Base-by-base conservation (phyloP, 2,888 invertebrate genomes). In the Mongoloraphidia duomilia region DNA sequence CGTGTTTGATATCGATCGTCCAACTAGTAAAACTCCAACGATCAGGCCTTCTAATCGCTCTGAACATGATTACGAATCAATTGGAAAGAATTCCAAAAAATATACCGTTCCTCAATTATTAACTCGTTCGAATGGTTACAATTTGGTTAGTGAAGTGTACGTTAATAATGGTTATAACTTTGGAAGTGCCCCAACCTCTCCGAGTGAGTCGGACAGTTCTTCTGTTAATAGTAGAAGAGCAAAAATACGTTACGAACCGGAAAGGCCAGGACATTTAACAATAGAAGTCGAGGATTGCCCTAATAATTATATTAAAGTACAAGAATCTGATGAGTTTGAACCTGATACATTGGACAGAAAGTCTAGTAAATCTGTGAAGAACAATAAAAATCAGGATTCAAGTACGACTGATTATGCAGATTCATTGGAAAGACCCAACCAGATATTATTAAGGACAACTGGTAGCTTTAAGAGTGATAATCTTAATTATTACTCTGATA, bases 341-440 rank as follows among this genome's bases (percentile, higher is more conserved):
- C 88, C 89, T 0, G 89, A 90, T 56, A 90, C 90, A 0, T 70
- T 90, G 49, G 90, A 90, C 60, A 73, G 89, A 33, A 88, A 88
- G 61, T 80, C 83, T 41, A 77, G 72, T 63, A 77, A 75, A 56
- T n/a, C 13, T 11, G n/a, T 39, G 12, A 51, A 49, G 14, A 61
- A 62, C 36, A 54, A 61, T 1, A 60, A 55, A 33, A 62, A 71
- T 53, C 69, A 71, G 39, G 68, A 66, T 50, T 50, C 54, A 0
- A 54, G 50, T 3, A 41, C 55, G 1, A 66, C 62, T 46, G 71
- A 72, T 12, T 76, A 69, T 61, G 65, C 73, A 2, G 76, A 77
- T 58, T 77, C 77, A 0, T 59, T 77, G 34, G 76, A 76, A 57
- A 63, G 74, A 43, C 71, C 74, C 0, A 57, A 64, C 51, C 75